Evolutionary conservation across 2,797 vertebrate species (phyloP).

Genomic region (Antennarius maculatus): DNA sequence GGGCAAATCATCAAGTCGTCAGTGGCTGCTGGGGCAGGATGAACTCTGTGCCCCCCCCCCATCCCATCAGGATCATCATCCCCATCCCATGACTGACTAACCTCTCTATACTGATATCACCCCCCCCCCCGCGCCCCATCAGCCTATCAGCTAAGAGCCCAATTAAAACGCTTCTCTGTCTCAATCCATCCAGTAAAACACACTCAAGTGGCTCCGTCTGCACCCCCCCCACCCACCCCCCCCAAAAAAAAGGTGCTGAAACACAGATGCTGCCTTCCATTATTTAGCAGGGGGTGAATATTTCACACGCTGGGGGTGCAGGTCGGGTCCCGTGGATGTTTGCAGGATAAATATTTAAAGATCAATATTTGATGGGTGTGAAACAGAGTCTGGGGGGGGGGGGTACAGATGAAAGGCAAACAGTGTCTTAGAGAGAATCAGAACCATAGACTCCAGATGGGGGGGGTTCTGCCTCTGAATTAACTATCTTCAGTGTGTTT

Average conservation of each 20-base stretch:
- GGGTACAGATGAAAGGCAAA: conserved; percentile 41
- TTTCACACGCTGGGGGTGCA: conserved; percentile 45
- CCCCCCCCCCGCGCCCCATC: neutral
- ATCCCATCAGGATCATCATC: neutral
- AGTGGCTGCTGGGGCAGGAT: conserved; percentile 3
- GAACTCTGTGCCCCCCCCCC: neutral
- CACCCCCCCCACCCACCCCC: neutral
- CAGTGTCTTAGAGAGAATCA: conserved; percentile 30
- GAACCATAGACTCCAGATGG: neutral
- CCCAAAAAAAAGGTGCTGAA: neutral
- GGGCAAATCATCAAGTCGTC: no score
- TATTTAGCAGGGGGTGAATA: conserved; percentile 64
- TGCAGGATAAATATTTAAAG: conserved; percentile 68
- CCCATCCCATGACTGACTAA: conserved; percentile 40
- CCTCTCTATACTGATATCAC: conserved; percentile 18
- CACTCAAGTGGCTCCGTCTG: neutral
- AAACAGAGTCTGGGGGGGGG: conserved; percentile 28
- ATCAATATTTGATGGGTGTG: conserved; percentile 59
- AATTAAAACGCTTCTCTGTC: conserved; percentile 44
- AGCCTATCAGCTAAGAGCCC: conserved; percentile 27
- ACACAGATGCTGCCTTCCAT: conserved; percentile 48
- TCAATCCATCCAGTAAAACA: conserved; percentile 29
- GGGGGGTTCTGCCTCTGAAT: conserved; percentile 37
- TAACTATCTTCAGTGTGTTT: conserved; percentile 27
- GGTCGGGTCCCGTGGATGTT: conserved; percentile 54